Percentiles rank a stretch among this genome's conserved stretches.
These are phyloP conservation scores for Melieria crassipennis DNA, from an alignment of 2,888 invertebrate genomes.

Conservation along the genomic window DNA sequence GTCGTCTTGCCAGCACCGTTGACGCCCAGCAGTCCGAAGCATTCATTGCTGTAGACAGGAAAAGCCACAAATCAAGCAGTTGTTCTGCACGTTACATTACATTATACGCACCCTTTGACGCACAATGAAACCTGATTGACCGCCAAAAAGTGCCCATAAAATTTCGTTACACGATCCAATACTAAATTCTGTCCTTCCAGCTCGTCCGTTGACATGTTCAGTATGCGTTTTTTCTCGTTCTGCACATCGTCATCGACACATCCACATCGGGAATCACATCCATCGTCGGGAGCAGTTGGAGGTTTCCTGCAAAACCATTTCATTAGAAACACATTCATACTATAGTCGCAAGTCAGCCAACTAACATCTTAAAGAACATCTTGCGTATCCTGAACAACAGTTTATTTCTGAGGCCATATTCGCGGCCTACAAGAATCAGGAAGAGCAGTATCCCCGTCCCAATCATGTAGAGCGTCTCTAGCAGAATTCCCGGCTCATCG, in stretches of 20 bases:
- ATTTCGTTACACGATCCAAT: constrained; percentile 76
- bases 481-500: constrained; percentile 76
- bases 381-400: constrained; percentile 45
- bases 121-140: constrained; percentile 79
- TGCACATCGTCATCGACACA: constrained; percentile 70
- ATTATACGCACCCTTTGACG: constrained; percentile 58
- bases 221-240: constrained; percentile 68
- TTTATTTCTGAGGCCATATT: constrained; percentile 63
- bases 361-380: constrained; percentile 45
- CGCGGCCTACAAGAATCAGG: constrained; percentile 72
- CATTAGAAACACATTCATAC: not conserved
- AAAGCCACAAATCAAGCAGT: not conserved
- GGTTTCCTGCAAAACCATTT: constrained; percentile 45
- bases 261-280: too few relatives aligned
- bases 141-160: constrained; percentile 78
- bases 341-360: constrained; percentile 31
- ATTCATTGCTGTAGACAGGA: constrained; percentile 70
- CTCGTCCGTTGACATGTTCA: constrained; percentile 60
- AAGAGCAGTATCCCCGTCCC: constrained; percentile 71
- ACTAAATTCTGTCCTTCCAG: constrained; percentile 69
- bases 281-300: constrained; percentile 59
- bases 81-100: not conserved
- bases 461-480: constrained; percentile 73
- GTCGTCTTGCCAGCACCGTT: constrained; percentile 91
- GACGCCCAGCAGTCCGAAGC: constrained; percentile 84